Evolutionary conservation across 2,113 vertebrate species (phyloP).

Genomic region (Ochotona princeps): DNA sequence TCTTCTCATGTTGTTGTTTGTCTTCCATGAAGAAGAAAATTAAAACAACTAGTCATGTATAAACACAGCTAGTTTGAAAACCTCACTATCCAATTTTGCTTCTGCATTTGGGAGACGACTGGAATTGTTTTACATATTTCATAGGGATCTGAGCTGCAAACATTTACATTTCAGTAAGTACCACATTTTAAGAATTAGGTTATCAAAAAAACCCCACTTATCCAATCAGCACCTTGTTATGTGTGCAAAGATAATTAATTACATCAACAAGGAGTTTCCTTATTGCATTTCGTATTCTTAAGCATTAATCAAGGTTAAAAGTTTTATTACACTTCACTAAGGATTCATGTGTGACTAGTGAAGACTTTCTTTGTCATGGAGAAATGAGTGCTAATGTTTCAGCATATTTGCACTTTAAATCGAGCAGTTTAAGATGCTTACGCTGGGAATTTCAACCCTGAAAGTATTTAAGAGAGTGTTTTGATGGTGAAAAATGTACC

Average conservation of each 20-base stretch:
- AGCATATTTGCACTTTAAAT: constrained; percentile 53
- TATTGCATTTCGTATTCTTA: constrained; percentile 51
- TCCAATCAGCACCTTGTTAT: constrained; percentile 29
- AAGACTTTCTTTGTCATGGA: constrained; percentile 39
- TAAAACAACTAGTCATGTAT: constrained; percentile 47
- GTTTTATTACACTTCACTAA: not conserved
- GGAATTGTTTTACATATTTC: constrained; percentile 71
- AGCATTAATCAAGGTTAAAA: constrained; percentile 46
- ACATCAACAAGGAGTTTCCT: constrained; percentile 42
- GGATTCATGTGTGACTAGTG: not conserved
- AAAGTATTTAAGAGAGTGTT: constrained; percentile 48
- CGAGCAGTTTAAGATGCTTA: constrained; percentile 44
- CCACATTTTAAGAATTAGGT: constrained; percentile 52
- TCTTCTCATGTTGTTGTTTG: constrained; percentile 2
- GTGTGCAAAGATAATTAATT: constrained; percentile 69
- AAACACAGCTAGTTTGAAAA: constrained; percentile 20
- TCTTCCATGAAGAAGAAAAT: constrained; percentile 33
- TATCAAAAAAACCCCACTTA: constrained; percentile 51
- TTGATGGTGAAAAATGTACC: not conserved
- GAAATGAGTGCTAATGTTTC: constrained; percentile 12
- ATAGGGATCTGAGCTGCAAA: constrained; percentile 32
- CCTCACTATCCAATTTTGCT: not conserved
- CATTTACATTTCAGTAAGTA: constrained; percentile 44
- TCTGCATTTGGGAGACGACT: not conserved
- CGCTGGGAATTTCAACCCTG: constrained; percentile 50